These are phyloP conservation scores for Cyprinella venusta DNA, from an alignment of 2,797 vertebrate genomes.

Conservation along the genomic window DNA sequence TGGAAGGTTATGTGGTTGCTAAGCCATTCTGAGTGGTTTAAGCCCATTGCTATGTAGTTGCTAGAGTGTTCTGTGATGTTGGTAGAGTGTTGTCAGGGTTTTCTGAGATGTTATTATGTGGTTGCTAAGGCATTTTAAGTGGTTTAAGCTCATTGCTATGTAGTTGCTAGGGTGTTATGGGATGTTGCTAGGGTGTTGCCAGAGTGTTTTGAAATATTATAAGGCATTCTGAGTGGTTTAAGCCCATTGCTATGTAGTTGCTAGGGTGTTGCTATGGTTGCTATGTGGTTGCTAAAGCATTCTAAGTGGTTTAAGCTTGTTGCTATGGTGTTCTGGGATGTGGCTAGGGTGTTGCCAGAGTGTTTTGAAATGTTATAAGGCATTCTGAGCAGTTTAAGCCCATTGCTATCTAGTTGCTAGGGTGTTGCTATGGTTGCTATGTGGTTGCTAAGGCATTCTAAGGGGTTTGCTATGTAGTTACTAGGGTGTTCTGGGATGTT, in stretches of 20 bases:
- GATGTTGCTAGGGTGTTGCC: no score
- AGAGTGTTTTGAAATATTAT: no score
- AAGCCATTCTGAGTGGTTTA: neutral
- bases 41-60: neutral
- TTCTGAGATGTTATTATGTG: no score
- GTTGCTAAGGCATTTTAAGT: no score
- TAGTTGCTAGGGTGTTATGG: no score
- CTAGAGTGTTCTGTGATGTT: no score
- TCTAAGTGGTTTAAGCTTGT: neutral
- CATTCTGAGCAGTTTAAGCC: accelerated
- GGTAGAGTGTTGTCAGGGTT: no score
- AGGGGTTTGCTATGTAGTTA: neutral
- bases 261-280: no score
- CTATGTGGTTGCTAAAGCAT: no score
- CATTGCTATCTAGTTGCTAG: neutral
- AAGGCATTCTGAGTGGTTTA: neutral
- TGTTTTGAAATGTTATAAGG: neutral
- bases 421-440: no score
- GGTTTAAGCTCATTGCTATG: no score
- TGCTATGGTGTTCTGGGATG: neutral
- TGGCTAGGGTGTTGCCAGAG: neutral
- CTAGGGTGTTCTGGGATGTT: neutral
- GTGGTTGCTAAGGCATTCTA: neutral
- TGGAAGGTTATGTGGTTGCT: neutral
- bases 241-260: neutral